Percentiles rank a stretch among this genome's conserved stretches.
Evolutionary conservation across 2,113 vertebrate species (phyloP).

Genomic region (Callionymus lyra): DNA sequence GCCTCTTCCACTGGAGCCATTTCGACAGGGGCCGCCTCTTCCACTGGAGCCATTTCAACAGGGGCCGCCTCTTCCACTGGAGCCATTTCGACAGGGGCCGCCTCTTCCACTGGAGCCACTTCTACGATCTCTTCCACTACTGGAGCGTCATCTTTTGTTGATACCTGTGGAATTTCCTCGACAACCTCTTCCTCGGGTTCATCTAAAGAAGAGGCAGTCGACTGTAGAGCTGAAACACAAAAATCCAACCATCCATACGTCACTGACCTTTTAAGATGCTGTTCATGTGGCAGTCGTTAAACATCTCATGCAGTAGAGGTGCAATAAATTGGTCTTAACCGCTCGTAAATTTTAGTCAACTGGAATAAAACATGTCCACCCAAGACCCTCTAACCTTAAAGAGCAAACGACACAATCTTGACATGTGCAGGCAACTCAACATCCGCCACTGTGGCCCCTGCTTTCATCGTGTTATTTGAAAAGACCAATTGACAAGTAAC

Average conservation of each 20-base stretch:
- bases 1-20: background rate
- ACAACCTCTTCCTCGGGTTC: constrained; percentile 3
- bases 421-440: too few relatives aligned
- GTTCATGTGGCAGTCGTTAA: too few relatives aligned
- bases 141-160: background rate
- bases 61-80: background rate
- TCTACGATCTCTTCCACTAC: constrained; percentile 5
- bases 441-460: too few relatives aligned
- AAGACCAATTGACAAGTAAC: too few relatives aligned
- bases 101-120: background rate
- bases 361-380: too few relatives aligned
- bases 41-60: background rate
- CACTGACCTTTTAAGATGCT: constrained; percentile 24
- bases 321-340: too few relatives aligned
- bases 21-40: background rate
- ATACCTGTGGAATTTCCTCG: background rate
- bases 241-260: constrained; percentile 51
- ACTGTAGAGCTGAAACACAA: constrained; percentile 53
- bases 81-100: background rate
- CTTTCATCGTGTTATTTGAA: too few relatives aligned
- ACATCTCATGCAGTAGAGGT: too few relatives aligned
- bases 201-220: constrained; percentile 30
- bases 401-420: too few relatives aligned
- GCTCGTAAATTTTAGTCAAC: too few relatives aligned
- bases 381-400: too few relatives aligned